Evolutionary conservation across 1,140 invertebrate genomes (phyloP).

Genomic region (Campoletis sonorensis): DNA sequence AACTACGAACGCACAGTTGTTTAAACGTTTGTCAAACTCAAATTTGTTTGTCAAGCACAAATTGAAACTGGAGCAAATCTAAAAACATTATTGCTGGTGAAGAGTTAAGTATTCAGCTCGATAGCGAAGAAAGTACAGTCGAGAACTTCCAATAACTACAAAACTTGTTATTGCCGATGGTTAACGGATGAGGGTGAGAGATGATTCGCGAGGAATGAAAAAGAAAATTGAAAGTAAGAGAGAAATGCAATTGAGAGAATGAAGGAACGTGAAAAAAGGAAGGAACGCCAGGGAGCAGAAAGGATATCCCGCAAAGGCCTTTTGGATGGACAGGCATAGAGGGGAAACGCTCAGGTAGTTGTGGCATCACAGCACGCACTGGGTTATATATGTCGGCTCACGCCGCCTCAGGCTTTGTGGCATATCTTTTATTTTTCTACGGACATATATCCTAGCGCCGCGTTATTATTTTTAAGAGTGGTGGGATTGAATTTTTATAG

Average conservation of each 20-base stretch:
- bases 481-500: constrained; percentile 55
- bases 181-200: background rate
- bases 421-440: constrained; percentile 24
- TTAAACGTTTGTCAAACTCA: too few relatives aligned
- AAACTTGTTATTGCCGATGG: background rate
- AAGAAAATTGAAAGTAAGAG: background rate
- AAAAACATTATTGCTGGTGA: too few relatives aligned
- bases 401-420: constrained; percentile 14
- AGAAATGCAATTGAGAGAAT: background rate
- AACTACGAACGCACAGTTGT: too few relatives aligned
- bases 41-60: too few relatives aligned
- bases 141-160: background rate
- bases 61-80: too few relatives aligned
- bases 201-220: background rate
- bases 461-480: constrained; percentile 51
- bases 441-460: constrained; percentile 39
- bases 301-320: constrained; percentile 30
- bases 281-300: background rate
- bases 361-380: constrained; percentile 23
- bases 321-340: constrained; percentile 29
- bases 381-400: constrained; percentile 20
- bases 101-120: too few relatives aligned
- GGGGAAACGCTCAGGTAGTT: constrained; percentile 28
- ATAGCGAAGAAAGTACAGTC: background rate
- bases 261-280: constrained; percentile 11